Conservation (phyloP, 1,140 invertebrate species). For the Lordiphosa mommai region DNA sequence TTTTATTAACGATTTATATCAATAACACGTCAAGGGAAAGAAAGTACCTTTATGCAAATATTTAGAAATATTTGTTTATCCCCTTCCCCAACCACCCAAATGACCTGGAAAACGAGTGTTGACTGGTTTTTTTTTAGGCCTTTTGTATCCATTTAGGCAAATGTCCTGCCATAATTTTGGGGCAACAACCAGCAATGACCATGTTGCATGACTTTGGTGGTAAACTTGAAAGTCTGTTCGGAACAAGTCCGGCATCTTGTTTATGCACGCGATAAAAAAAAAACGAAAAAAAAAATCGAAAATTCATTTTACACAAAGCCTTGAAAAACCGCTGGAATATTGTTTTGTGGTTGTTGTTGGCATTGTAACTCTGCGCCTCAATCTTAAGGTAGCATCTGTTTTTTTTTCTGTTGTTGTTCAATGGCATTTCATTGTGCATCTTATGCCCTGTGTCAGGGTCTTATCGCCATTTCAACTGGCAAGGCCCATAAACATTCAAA, state of each 20-base stretch:
- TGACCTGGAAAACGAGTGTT: background rate
- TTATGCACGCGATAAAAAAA: constrained; percentile 75
- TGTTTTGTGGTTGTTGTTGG: constrained; percentile 20
- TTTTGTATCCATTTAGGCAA: constrained; percentile 56
- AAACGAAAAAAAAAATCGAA: constrained; percentile 18
- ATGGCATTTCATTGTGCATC: constrained; percentile 30
- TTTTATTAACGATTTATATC: constrained; percentile 62
- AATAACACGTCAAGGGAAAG: constrained; percentile 42
- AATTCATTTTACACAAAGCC: constrained; percentile 50
- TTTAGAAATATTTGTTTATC: constrained; percentile 1
- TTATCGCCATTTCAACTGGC: constrained; percentile 42
- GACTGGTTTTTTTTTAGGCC: constrained; percentile 20
- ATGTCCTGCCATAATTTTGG: constrained; percentile 67
- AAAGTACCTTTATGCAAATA: constrained; percentile 36
- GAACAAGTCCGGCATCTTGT: constrained; percentile 47
- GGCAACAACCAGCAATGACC: constrained; percentile 39
- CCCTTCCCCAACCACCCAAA: background rate
- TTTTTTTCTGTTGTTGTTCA: constrained; percentile 15
- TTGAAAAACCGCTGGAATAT: constrained; percentile 32
- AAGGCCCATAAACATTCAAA: constrained; percentile 37
- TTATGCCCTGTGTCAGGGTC: constrained; percentile 8
- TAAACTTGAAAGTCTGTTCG: constrained; percentile 67
- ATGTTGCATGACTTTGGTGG: constrained; percentile 68
- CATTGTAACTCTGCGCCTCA: constrained; percentile 48
- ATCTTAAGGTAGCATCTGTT: constrained; percentile 73